Evolutionary conservation across 2,888 invertebrate genomes (phyloP).

Genomic region (Drosophila hawaiiensis): DNA sequence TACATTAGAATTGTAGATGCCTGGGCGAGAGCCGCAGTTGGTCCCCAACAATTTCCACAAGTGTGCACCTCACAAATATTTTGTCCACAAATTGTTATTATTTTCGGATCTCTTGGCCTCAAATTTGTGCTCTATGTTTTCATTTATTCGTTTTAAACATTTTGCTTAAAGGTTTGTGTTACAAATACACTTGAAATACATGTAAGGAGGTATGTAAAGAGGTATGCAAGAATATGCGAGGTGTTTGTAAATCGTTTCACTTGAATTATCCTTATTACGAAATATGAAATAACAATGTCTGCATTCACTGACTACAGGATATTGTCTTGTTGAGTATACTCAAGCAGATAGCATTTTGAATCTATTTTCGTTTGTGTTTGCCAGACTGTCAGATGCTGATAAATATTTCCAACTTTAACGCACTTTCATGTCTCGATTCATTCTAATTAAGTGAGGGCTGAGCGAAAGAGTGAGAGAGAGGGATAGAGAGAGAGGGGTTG

Average conservation of each 20-base stretch:
- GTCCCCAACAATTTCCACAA: slow-evolving; percentile 29
- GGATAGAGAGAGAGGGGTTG: too few relatives aligned
- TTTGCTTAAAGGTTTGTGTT: background rate
- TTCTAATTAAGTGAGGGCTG: slow-evolving; percentile 50
- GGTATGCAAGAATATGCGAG: background rate
- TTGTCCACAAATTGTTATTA: slow-evolving; percentile 37
- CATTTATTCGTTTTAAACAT: slow-evolving; percentile 1
- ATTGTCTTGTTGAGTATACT: background rate
- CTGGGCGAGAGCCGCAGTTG: background rate
- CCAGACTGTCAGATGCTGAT: slow-evolving; percentile 12
- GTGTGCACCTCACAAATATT: slow-evolving; percentile 31
- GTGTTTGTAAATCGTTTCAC: background rate
- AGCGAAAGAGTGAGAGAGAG: background rate
- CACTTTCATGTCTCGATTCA: slow-evolving; percentile 5
- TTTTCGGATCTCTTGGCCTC: slow-evolving; percentile 12
- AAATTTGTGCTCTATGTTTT: slow-evolving; percentile 2
- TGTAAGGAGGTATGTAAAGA: background rate
- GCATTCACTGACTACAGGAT: background rate
- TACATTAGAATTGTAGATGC: slow-evolving; percentile 14
- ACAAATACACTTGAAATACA: background rate
- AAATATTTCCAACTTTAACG: slow-evolving; percentile 25
- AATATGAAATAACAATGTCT: background rate
- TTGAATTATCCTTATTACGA: background rate
- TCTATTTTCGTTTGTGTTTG: slow-evolving; percentile 1
- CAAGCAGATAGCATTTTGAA: rapidly evolving